Percentiles rank a stretch among this genome's conserved stretches.
Conservation (phyloP, 2,888 invertebrate genomes). For the Seira sanloemensis region DNA sequence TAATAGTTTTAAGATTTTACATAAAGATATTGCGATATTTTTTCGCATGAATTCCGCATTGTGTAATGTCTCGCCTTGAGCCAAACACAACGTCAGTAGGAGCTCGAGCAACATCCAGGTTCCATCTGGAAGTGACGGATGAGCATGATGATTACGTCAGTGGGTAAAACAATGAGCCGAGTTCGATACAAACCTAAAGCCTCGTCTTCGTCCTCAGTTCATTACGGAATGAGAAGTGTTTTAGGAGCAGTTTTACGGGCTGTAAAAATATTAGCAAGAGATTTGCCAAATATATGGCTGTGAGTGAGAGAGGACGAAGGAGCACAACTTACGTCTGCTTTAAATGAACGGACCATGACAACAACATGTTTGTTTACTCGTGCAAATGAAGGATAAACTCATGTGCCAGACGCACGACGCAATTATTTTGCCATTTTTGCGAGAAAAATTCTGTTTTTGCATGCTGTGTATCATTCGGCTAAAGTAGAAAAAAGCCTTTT, state of each 20-base stretch:
- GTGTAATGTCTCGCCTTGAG: not conserved
- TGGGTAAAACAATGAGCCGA: not conserved
- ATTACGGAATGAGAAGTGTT: not conserved
- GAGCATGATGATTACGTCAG: not conserved
- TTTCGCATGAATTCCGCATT: not conserved
- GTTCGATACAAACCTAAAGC: not conserved
- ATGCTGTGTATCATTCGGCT: slow-evolving; percentile 18
- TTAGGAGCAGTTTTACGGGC: not conserved
- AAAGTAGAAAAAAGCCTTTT: not conserved
- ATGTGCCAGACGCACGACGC: slow-evolving; percentile 4
- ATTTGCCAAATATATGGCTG: slow-evolving; percentile 8
- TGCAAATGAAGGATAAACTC: slow-evolving; percentile 30
- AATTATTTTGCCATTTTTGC: not conserved
- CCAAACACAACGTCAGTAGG: not conserved
- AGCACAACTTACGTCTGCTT: not conserved
- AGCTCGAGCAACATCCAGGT: no score
- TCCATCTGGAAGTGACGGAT: not conserved
- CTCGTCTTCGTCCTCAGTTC: not conserved
- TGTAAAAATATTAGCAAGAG: slow-evolving; percentile 11
- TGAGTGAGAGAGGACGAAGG: slow-evolving; percentile 1
- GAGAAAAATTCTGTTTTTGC: slow-evolving; percentile 7
- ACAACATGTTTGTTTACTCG: slow-evolving; percentile 38
- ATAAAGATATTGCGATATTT: no score
- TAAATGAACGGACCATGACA: slow-evolving; percentile 17
- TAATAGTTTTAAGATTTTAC: not conserved